These are phyloP conservation scores for Hormaphis cornu DNA, from an alignment of 1,140 invertebrate genomes.

Conservation along the genomic window DNA sequence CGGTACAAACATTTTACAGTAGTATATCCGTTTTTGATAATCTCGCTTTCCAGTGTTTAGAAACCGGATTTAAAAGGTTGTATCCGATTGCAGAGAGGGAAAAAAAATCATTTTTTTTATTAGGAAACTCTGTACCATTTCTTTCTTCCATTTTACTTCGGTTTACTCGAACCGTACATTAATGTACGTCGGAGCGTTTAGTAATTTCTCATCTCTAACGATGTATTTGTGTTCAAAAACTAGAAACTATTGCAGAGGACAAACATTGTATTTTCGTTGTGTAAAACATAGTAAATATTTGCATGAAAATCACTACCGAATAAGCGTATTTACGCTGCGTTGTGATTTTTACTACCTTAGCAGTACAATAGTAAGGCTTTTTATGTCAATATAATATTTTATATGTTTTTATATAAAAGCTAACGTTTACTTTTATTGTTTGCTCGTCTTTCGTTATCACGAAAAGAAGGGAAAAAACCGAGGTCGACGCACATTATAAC, in stretches of 20 bases:
- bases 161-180: not conserved
- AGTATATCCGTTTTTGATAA: no score
- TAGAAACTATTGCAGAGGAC: not conserved
- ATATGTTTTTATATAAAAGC: not conserved
- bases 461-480: no score
- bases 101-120: not conserved
- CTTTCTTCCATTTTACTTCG: not conserved
- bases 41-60: no score
- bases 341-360: not conserved
- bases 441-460: no score
- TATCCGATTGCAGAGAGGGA: not conserved
- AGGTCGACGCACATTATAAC: no score
- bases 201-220: no score
- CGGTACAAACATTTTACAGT: no score
- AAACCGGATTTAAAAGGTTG: not conserved
- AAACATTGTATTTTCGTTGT: not conserved
- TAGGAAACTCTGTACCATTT: not conserved
- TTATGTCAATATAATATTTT: slow-evolving; percentile 10
- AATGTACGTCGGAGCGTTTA: not conserved
- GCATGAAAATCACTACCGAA: not conserved
- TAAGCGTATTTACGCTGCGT: slow-evolving; percentile 5
- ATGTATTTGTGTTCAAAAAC: not conserved
- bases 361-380: not conserved
- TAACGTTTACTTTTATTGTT: not conserved
- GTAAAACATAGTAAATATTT: slow-evolving; percentile 5